Evolutionary conservation across 1,140 invertebrate genomes (phyloP).

Genomic region (Ladona fulva): DNA sequence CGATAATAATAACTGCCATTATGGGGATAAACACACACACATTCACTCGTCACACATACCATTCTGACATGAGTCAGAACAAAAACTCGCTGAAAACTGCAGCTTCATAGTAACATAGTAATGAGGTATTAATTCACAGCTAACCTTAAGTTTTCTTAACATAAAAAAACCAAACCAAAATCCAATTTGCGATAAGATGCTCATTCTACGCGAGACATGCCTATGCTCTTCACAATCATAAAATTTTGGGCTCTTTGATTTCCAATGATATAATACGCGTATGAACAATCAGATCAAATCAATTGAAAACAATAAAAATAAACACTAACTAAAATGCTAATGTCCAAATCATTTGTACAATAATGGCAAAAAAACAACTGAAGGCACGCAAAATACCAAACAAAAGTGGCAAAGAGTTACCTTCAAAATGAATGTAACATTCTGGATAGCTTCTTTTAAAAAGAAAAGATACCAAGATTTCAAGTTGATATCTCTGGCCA

Average conservation of each 20-base stretch:
- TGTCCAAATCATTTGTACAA: constrained; percentile 7
- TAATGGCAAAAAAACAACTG: not conserved
- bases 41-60: not conserved
- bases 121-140: constrained; percentile 5
- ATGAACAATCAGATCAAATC: not conserved
- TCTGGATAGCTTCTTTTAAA: not conserved
- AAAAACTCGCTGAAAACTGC: constrained; percentile 4
- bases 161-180: not conserved
- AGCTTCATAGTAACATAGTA: constrained; percentile 10
- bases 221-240: not conserved
- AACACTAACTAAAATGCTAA: not conserved
- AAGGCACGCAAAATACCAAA: not conserved
- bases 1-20: not conserved
- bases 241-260: not conserved
- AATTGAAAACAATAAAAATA: not conserved
- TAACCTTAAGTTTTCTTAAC: constrained; percentile 8
- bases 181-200: not conserved
- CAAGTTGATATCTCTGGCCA: not conserved
- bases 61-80: not conserved
- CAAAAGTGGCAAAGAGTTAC: not conserved
- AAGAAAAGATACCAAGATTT: not conserved
- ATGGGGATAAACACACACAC: not conserved
- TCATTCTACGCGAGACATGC: not conserved
- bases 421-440: not conserved
- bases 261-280: not conserved